phyloP scores from a whole-genome alignment of 2,113 vertebrate genomes.

The Rhinoderma darwinii region DNA sequence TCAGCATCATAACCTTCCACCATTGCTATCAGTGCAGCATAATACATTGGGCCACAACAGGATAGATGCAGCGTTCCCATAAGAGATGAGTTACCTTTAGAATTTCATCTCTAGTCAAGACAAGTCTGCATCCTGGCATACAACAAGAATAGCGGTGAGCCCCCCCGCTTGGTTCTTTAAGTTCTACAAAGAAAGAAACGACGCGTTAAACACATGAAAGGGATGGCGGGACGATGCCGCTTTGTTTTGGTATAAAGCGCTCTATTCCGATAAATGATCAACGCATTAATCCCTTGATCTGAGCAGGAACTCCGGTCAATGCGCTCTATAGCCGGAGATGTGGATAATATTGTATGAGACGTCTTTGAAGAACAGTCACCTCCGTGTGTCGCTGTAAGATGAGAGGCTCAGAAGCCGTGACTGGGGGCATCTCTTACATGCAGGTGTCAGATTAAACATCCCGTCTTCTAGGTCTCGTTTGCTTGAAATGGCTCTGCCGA shows the following conservation, averaged over 20 bases:
- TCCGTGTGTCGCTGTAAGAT: not conserved
- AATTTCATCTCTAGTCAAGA: too few relatives aligned
- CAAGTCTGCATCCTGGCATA: too few relatives aligned
- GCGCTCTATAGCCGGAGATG: not conserved
- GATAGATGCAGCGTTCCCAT: too few relatives aligned
- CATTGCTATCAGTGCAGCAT: too few relatives aligned
- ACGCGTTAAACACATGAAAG: not conserved
- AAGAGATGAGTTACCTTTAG: too few relatives aligned
- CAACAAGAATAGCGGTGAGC: too few relatives aligned
- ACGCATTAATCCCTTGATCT: not conserved
- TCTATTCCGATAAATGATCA: conserved; percentile 1
- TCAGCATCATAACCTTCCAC: too few relatives aligned
- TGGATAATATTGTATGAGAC: too few relatives aligned
- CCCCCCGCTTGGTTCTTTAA: too few relatives aligned
- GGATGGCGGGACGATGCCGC: not conserved
- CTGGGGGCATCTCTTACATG: not conserved
- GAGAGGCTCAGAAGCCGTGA: not conserved
- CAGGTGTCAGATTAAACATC: conserved; percentile 15
- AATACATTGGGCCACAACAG: too few relatives aligned
- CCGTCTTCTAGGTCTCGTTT: not conserved
- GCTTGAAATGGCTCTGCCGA: not conserved
- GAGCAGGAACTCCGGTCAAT: not conserved
- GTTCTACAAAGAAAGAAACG: too few relatives aligned
- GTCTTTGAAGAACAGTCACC: not conserved
- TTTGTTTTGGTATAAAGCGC: not conserved